Evolutionary conservation across 2,113 vertebrate genomes (phyloP).

Genomic region (Pagrus major): DNA sequence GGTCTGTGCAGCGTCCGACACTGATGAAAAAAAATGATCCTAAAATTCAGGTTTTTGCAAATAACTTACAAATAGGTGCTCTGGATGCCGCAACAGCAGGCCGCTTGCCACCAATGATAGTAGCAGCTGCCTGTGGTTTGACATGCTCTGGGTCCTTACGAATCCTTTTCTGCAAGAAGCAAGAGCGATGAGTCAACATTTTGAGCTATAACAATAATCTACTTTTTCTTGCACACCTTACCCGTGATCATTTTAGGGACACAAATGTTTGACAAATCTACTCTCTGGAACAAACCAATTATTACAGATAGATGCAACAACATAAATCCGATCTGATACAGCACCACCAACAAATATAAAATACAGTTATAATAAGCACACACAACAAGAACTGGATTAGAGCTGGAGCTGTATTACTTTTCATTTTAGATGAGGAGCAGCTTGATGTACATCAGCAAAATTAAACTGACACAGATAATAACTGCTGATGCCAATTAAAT

Average conservation of each 20-base stretch:
- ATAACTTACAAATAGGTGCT: conserved; percentile 51
- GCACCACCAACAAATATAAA: not conserved
- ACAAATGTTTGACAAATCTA: not conserved
- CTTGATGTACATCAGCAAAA: not conserved
- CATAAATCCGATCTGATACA: not conserved
- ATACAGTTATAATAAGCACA: not conserved
- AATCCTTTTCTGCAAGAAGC: conserved; percentile 73
- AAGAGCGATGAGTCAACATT: not conserved
- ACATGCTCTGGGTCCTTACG: conserved; percentile 61
- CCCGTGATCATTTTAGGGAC: not conserved
- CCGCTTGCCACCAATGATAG: conserved; percentile 51
- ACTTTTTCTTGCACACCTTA: not conserved
- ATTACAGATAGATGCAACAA: no score
- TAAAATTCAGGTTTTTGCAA: not conserved
- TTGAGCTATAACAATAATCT: not conserved
- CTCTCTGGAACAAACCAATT: no score
- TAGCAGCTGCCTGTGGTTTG: conserved; percentile 65
- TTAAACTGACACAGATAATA: not conserved
- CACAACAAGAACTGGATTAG: no score
- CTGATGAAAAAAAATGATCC: not conserved
- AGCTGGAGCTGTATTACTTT: no score
- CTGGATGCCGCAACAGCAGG: conserved; percentile 37
- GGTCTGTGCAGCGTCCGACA: not conserved
- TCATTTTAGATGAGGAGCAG: not conserved
- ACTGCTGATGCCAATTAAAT: not conserved